These are phyloP conservation scores for Neuroscelio doddi DNA, from an alignment of 2,888 invertebrate genomes.

Conservation along the genomic window DNA sequence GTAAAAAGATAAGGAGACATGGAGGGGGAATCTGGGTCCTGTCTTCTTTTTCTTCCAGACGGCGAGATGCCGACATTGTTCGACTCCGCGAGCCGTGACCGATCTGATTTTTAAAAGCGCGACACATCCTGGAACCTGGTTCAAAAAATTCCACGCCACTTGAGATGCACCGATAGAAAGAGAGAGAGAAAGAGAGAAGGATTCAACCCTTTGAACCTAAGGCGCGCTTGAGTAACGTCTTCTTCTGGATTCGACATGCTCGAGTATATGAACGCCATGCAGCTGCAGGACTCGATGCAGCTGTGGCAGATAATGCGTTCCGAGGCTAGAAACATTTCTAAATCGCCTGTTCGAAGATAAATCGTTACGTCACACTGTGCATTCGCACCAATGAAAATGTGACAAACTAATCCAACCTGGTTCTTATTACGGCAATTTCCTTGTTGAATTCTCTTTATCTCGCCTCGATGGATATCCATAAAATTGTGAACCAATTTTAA, in stretches of 20 bases:
- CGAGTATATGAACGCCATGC: conserved; percentile 41
- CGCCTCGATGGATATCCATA: too few relatives aligned
- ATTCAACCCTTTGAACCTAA: conserved; percentile 45
- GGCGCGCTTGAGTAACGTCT: conserved; percentile 43
- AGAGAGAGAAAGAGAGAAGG: conserved; percentile 35
- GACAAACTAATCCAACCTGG: too few relatives aligned
- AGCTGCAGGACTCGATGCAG: conserved; percentile 42
- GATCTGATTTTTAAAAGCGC: conserved; percentile 70
- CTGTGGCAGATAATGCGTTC: too few relatives aligned
- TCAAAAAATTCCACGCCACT: conserved; percentile 45
- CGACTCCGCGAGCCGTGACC: conserved; percentile 65
- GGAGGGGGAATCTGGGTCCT: not conserved
- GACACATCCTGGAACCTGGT: conserved; percentile 47
- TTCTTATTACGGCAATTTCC: too few relatives aligned
- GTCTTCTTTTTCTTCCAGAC: conserved; percentile 18
- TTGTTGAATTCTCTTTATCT: too few relatives aligned
- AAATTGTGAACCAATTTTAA: too few relatives aligned
- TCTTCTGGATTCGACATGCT: conserved; percentile 49
- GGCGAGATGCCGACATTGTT: conserved; percentile 48
- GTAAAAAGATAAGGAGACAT: not conserved
- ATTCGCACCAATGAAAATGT: too few relatives aligned
- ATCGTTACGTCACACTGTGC: too few relatives aligned
- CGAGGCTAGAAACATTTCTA: too few relatives aligned
- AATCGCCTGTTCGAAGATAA: too few relatives aligned
- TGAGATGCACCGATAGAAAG: conserved; percentile 43